These are phyloP conservation scores for Nylanderia fulva DNA, from an alignment of 1,140 invertebrate species.

Conservation along the genomic window DNA sequence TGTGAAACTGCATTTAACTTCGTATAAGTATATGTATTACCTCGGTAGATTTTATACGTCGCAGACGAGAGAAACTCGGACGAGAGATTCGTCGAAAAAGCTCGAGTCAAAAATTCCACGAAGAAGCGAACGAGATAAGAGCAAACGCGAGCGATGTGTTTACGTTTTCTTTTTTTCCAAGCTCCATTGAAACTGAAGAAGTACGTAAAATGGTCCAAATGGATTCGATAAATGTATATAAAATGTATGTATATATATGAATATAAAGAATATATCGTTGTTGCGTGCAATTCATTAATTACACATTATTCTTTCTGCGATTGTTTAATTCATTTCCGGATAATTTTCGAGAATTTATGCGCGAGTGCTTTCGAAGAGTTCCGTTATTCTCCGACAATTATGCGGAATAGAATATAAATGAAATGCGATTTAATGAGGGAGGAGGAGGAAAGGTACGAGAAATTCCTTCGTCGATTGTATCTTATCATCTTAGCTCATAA, in stretches of 20 bases:
- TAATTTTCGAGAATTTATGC: not conserved
- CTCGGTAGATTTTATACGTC: conserved; percentile 8
- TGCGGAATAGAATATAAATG: not conserved
- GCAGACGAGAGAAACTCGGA: not conserved
- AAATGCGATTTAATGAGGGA: conserved; percentile 3
- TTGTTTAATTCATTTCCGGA: not conserved
- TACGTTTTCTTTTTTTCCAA: not conserved
- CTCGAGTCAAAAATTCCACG: conserved; percentile 12
- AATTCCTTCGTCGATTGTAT: conserved; percentile 5
- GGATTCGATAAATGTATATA: not conserved
- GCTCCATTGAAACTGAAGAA: not conserved
- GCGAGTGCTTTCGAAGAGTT: not conserved
- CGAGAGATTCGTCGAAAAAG: not conserved
- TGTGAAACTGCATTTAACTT: not conserved
- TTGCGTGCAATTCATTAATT: not conserved
- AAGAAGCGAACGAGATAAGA: conserved; percentile 19
- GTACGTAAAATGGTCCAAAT: not conserved
- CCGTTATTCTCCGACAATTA: conserved; percentile 29
- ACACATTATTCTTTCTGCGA: not conserved
- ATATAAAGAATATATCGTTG: not conserved
- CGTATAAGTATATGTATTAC: too few species aligned
- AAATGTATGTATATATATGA: not conserved
- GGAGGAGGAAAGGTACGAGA: not conserved
- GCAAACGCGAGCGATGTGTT: not conserved
- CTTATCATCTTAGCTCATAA: not conserved